Evolutionary conservation across 2,113 vertebrate species (phyloP).

Genomic region (Bombycilla garrulus): DNA sequence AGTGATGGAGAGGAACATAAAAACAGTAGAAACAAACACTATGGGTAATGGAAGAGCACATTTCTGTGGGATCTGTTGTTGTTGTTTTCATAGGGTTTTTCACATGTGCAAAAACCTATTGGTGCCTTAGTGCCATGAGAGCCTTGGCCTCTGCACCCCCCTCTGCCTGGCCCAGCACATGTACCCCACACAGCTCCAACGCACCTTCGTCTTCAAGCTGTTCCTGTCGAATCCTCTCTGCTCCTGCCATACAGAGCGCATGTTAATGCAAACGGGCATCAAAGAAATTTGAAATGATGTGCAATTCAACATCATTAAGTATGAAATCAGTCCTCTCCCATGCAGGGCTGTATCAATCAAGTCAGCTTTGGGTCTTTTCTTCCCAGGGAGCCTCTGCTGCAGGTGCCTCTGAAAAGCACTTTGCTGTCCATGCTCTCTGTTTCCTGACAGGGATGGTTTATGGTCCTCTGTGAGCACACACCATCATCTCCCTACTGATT

Average conservation of each 20-base stretch:
- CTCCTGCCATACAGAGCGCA: background rate
- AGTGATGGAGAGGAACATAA: background rate
- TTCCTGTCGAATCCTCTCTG: background rate
- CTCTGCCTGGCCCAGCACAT: background rate
- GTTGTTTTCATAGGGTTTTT: background rate
- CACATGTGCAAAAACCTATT: background rate
- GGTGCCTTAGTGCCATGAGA: background rate
- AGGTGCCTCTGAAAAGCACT: background rate
- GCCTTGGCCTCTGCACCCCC: background rate
- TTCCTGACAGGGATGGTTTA: background rate
- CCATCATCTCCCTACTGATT: background rate
- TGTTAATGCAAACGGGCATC: background rate
- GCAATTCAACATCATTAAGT: background rate
- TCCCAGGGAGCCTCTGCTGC: background rate
- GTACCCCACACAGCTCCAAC: background rate
- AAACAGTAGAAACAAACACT: background rate
- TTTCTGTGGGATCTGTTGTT: background rate
- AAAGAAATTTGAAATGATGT: background rate
- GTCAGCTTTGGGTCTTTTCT: background rate
- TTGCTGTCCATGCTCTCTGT: rapidly evolving
- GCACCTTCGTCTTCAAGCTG: background rate
- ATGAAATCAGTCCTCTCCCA: background rate
- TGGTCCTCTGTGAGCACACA: background rate
- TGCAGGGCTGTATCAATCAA: background rate
- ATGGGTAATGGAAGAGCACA: background rate